Percentiles rank a stretch among this genome's conserved stretches.
These are phyloP conservation scores for Catagonus wagneri DNA, from an alignment of 2,113 vertebrate genomes.

Conservation along the genomic window DNA sequence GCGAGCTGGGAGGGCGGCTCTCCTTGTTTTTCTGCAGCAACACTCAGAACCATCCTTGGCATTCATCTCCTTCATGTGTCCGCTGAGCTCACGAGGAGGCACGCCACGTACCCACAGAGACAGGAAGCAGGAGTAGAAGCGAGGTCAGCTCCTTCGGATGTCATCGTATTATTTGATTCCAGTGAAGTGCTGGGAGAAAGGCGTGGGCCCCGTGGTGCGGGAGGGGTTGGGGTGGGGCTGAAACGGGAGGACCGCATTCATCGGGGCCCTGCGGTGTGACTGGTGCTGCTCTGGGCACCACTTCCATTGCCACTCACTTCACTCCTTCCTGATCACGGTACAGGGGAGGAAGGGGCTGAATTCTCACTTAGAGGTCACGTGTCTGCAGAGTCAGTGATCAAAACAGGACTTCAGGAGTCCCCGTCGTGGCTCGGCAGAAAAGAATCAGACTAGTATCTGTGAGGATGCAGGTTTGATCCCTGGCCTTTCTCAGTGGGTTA, in stretches of 20 bases:
- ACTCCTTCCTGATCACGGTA: not conserved
- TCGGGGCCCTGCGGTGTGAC: not conserved
- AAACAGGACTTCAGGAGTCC: not conserved
- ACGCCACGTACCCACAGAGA: fast-evolving
- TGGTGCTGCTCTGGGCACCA: not conserved
- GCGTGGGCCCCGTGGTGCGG: fast-evolving
- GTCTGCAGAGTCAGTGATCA: fast-evolving
- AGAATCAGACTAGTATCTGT: too few species aligned
- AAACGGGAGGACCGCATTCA: fast-evolving
- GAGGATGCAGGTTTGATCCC: too few species aligned
- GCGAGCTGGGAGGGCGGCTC: not conserved
- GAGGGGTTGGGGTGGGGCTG: too few species aligned
- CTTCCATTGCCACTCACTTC: fast-evolving
- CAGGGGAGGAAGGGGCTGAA: not conserved
- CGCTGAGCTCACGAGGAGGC: not conserved
- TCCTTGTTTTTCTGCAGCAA: not conserved
- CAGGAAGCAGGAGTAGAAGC: not conserved
- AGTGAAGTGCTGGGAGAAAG: not conserved
- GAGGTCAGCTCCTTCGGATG: fast-evolving
- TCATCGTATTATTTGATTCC: fast-evolving
- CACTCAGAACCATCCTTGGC: fast-evolving
- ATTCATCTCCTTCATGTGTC: fast-evolving
- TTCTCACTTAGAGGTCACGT: not conserved
- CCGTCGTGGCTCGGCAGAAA: too few species aligned
- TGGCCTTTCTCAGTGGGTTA: too few species aligned